These are phyloP conservation scores for Drosophila helvetica DNA, from an alignment of 2,888 invertebrate species.

Conservation along the genomic window DNA sequence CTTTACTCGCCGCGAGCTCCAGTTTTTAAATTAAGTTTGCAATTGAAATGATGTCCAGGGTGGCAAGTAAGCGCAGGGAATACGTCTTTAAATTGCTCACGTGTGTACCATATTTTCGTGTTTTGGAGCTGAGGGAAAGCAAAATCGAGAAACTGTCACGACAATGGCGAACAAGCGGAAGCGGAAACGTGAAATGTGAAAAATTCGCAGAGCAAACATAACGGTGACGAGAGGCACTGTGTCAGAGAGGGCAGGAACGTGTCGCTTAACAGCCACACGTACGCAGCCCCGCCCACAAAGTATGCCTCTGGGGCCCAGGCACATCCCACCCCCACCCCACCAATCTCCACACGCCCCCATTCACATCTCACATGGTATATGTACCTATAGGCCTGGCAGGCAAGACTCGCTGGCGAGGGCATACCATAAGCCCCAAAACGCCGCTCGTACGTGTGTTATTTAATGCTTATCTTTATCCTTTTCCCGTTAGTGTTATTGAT, in stretches of 20 bases:
- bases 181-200: conserved; percentile 70
- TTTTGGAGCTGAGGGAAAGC: conserved; percentile 38
- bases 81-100: conserved; percentile 75
- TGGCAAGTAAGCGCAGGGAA: conserved; percentile 29
- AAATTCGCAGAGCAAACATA: conserved; percentile 67
- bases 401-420: conserved; percentile 27
- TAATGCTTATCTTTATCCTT: conserved; percentile 81
- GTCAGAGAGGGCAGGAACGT: conserved; percentile 24
- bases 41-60: conserved; percentile 64
- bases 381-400: conserved; percentile 11
- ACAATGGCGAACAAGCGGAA: conserved; percentile 62
- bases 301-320: conserved; percentile 11
- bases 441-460: conserved; percentile 74
- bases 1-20: conserved; percentile 51
- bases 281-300: conserved; percentile 28
- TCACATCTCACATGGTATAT: conserved; percentile 10
- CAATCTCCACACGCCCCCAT: background rate
- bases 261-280: conserved; percentile 69
- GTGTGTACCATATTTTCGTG: conserved; percentile 78
- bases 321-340: conserved; percentile 44
- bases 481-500: conserved; percentile 81
- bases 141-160: conserved; percentile 30
- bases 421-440: conserved; percentile 53
- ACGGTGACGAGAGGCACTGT: conserved; percentile 22
- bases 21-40: conserved; percentile 73